phyloP scores from a whole-genome alignment of 2,888 invertebrate genomes.

The Dascillus cervinus region DNA sequence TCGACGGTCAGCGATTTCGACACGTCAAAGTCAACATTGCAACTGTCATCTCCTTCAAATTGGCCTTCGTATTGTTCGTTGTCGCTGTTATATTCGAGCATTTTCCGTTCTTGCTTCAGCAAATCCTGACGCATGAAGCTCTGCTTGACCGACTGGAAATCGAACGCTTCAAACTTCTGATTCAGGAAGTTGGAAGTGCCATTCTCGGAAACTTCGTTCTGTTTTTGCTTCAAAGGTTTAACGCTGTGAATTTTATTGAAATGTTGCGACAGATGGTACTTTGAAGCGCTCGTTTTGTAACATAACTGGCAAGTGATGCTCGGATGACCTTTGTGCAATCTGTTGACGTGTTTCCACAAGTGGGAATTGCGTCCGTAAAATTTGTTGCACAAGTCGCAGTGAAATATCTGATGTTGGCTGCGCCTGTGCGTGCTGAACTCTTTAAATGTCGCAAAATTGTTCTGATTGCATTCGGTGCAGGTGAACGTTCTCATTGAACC shows the following conservation, averaged over 20 bases:
- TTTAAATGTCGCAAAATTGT: slow-evolving; percentile 42
- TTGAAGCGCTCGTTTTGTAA: slow-evolving; percentile 51
- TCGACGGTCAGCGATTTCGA: not conserved
- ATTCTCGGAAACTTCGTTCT: slow-evolving; percentile 15
- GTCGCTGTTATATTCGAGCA: slow-evolving; percentile 5
- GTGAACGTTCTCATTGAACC: slow-evolving; percentile 20
- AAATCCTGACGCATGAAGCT: slow-evolving; percentile 35
- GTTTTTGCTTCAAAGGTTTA: slow-evolving; percentile 20
- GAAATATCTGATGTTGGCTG: slow-evolving; percentile 47
- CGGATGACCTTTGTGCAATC: slow-evolving; percentile 51
- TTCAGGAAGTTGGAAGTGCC: slow-evolving; percentile 29
- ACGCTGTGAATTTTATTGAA: slow-evolving; percentile 46
- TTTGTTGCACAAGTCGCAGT: slow-evolving; percentile 54
- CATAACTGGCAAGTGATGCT: slow-evolving; percentile 52
- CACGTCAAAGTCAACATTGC: not conserved
- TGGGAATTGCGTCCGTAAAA: slow-evolving; percentile 54
- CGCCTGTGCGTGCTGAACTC: slow-evolving; percentile 48
- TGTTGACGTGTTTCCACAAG: slow-evolving; percentile 55
- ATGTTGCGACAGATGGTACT: slow-evolving; percentile 50
- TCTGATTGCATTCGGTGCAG: slow-evolving; percentile 30
- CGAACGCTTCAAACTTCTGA: slow-evolving; percentile 36
- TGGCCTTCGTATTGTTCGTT: not conserved
- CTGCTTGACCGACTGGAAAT: slow-evolving; percentile 34
- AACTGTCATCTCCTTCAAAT: not conserved
- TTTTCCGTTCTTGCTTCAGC: slow-evolving; percentile 19